phyloP scores from a whole-genome alignment of 2,113 vertebrate genomes.

The Climacteris rufus region DNA sequence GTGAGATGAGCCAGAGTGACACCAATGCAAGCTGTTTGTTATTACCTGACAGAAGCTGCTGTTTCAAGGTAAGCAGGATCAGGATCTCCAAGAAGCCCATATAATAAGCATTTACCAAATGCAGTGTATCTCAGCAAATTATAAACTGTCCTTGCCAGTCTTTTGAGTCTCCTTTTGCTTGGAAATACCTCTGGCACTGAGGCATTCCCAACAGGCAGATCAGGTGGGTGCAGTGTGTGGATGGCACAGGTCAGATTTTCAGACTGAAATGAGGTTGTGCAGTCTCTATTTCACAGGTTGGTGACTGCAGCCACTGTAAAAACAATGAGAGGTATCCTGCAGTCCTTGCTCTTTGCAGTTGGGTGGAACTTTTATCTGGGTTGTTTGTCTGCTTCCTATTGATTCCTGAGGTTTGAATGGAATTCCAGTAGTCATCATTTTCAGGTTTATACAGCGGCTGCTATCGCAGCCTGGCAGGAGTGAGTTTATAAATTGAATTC shows the following conservation, averaged over 20 bases:
- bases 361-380: constrained; percentile 32
- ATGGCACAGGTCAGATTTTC: neutral
- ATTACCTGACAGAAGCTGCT: neutral
- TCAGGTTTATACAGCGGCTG: neutral
- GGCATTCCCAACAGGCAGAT: neutral
- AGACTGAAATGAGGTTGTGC: neutral
- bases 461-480: constrained; percentile 32
- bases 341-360: neutral
- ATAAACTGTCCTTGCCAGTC: neutral
- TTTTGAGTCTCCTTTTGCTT: neutral
- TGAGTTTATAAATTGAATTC: constrained; percentile 48
- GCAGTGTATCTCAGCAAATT: neutral
- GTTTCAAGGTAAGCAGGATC: neutral
- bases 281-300: neutral
- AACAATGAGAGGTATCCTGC: neutral
- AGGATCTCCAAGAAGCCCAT: neutral
- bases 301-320: neutral
- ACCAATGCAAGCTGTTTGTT: neutral
- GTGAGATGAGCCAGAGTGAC: neutral
- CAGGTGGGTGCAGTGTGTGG: neutral
- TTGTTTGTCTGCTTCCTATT: constrained; percentile 17
- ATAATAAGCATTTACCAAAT: neutral
- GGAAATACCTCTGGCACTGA: neutral
- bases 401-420: constrained; percentile 23
- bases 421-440: constrained; percentile 34